Conservation (phyloP, 2,113 vertebrate genomes). For the Melanocharis versteri region DNA sequence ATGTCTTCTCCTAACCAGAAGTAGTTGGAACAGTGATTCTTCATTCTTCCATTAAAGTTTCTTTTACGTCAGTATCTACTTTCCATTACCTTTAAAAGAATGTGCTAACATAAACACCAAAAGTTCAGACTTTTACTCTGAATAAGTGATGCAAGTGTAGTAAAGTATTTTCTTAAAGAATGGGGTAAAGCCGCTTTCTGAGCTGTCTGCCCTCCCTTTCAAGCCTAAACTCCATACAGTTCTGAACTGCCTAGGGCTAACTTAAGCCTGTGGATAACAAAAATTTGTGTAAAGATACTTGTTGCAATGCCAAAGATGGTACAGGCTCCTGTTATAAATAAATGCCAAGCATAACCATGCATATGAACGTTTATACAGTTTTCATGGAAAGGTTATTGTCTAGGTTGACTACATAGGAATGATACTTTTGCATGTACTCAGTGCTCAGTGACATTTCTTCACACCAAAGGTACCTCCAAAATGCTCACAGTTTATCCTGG, state of each 20-base stretch:
- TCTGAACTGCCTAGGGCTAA: not conserved
- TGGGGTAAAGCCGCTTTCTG: not conserved
- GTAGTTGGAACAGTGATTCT: not conserved
- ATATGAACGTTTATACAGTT: not conserved
- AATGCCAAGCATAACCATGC: not conserved
- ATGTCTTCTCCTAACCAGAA: not conserved
- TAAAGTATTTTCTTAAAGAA: not conserved
- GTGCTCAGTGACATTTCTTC: not conserved
- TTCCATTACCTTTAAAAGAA: not conserved
- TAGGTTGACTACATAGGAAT: not conserved
- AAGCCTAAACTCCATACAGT: not conserved
- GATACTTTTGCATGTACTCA: not conserved
- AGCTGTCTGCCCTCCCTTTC: not conserved
- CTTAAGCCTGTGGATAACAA: not conserved
- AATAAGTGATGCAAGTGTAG: not conserved
- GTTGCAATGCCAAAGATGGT: not conserved
- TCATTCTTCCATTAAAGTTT: not conserved
- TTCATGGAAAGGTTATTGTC: not conserved
- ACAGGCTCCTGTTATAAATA: not conserved
- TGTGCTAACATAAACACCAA: not conserved
- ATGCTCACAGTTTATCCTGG: not conserved
- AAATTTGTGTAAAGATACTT: not conserved
- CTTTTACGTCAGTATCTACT: not conserved
- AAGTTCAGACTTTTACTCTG: not conserved
- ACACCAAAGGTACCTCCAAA: not conserved